These are phyloP conservation scores for Colossoma macropomum DNA, from an alignment of 2,113 vertebrate species.

Conservation along the genomic window DNA sequence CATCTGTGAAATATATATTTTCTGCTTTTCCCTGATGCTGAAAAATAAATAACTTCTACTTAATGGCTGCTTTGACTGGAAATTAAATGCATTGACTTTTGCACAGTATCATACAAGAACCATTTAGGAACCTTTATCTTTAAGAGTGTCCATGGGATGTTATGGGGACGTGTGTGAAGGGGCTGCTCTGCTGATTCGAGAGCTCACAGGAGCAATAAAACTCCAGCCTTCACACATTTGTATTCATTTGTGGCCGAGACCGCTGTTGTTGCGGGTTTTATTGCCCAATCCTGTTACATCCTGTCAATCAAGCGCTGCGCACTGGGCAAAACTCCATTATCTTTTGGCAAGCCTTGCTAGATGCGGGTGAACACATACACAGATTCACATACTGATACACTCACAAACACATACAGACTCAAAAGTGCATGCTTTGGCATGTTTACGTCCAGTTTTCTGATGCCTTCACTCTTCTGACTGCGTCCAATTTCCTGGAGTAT, in stretches of 20 bases:
- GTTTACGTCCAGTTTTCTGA: not conserved
- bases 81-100: too few relatives aligned
- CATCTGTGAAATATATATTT: too few relatives aligned
- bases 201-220: conserved; percentile 45
- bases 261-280: not conserved
- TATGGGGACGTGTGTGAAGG: conserved; percentile 22
- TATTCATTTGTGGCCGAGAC: conserved; percentile 38
- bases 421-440: not conserved
- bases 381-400: conserved; percentile 39
- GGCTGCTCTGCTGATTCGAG: conserved; percentile 6
- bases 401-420: not conserved
- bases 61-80: not conserved
- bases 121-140: not conserved
- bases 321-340: conserved; percentile 34
- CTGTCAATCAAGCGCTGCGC: conserved; percentile 52
- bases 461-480: not conserved
- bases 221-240: conserved; percentile 43
- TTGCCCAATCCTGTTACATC: conserved; percentile 36
- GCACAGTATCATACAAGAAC: not conserved
- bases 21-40: too few relatives aligned
- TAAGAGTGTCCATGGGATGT: conserved; percentile 13
- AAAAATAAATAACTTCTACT: too few relatives aligned
- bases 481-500: not conserved
- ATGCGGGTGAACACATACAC: conserved; percentile 18
- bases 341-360: conserved; percentile 44